Evolutionary conservation across 1,140 invertebrate genomes (phyloP).

Genomic region (Drosophila arizonae): DNA sequence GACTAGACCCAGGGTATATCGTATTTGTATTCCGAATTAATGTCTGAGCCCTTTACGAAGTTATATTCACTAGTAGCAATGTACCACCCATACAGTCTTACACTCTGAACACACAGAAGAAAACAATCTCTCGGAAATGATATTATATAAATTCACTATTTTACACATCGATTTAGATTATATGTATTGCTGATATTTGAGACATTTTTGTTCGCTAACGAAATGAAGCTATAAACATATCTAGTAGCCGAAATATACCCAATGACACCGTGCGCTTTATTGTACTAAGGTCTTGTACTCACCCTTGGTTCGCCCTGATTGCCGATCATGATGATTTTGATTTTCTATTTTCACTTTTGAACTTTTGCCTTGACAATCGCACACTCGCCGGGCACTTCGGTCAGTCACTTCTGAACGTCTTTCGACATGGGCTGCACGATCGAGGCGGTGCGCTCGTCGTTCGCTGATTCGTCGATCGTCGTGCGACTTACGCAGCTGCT

Average conservation of each 20-base stretch:
- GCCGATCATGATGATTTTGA: background rate
- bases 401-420: constrained; percentile 46
- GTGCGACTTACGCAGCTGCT: constrained; percentile 69
- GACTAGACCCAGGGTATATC: too few species aligned
- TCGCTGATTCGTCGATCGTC: constrained; percentile 65
- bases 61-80: too few species aligned
- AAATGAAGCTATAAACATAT: too few species aligned
- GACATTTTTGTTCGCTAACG: too few species aligned
- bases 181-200: too few species aligned
- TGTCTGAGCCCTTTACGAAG: too few species aligned
- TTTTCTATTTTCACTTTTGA: background rate
- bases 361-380: constrained; percentile 17
- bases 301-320: background rate
- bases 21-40: too few species aligned
- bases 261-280: background rate
- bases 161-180: too few species aligned
- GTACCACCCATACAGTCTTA: too few species aligned
- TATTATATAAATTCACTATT: too few species aligned
- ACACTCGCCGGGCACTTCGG: constrained; percentile 45
- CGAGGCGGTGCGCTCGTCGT: constrained; percentile 24
- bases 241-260: too few species aligned
- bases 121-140: too few species aligned
- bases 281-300: background rate
- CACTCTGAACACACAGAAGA: background rate
- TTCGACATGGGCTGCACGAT: constrained; percentile 19